A percentile compares a stretch with the other conserved stretches of the same genome.
phyloP scores from a whole-genome alignment of 2,797 vertebrate species.

The Gobionotothen gibberifrons region DNA sequence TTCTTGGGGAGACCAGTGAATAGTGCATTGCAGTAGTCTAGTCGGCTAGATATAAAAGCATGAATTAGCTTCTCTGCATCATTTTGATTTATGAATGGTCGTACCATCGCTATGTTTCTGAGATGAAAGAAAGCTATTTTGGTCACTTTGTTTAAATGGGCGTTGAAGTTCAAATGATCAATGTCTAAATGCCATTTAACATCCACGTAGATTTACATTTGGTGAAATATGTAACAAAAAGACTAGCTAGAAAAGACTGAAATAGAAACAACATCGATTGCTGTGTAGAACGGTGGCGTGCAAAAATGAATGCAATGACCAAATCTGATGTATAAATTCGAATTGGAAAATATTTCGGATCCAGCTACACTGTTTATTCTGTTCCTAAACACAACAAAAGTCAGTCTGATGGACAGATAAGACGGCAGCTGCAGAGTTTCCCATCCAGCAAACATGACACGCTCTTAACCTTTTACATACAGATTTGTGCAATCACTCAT shows the following conservation, averaged over 20 bases:
- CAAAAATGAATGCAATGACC: constrained; percentile 6
- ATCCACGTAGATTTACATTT: background rate
- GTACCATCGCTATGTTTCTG: too few species aligned
- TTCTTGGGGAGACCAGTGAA: too few species aligned
- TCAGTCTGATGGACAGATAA: constrained; percentile 63
- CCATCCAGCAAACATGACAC: constrained; percentile 59
- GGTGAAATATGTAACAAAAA: background rate
- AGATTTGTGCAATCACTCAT: constrained; percentile 47
- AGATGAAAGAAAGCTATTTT: too few species aligned
- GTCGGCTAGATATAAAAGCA: too few species aligned
- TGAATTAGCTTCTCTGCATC: too few species aligned
- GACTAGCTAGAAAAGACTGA: constrained; percentile 1
- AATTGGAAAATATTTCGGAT: constrained; percentile 15
- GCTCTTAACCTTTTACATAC: constrained; percentile 49
- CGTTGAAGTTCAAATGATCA: too few species aligned
- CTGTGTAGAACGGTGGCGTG: background rate
- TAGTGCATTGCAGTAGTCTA: too few species aligned
- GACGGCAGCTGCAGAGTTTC: constrained; percentile 49
- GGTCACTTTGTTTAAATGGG: too few species aligned
- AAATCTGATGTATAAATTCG: background rate
- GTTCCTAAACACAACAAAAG: constrained; percentile 46
- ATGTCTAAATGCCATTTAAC: background rate
- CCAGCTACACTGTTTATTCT: constrained; percentile 53
- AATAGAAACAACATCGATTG: background rate
- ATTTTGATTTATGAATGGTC: too few species aligned